phyloP scores from a whole-genome alignment of 1,140 invertebrate genomes.

The Papilio aristodemus region DNA sequence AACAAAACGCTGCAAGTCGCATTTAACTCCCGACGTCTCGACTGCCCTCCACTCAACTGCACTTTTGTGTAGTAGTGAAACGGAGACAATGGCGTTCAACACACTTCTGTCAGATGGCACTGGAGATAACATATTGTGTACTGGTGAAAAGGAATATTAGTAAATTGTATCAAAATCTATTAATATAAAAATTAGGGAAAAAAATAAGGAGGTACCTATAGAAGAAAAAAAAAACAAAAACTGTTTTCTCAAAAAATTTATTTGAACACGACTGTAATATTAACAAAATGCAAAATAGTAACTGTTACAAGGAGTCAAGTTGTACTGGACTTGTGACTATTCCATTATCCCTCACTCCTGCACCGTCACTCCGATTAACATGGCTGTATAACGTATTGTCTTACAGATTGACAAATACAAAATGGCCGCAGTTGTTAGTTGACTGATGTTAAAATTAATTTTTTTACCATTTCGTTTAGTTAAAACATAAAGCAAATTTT shows the following conservation, averaged over 20 bases:
- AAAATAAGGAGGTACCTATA: not conserved
- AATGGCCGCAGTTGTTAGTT: not conserved
- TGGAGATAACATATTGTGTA: no score
- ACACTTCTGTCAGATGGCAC: no score
- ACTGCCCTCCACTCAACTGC: no score
- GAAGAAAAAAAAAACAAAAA: slow-evolving; percentile 22
- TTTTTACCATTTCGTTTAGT: no score
- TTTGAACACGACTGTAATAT: slow-evolving; percentile 78
- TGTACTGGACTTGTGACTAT: slow-evolving; percentile 39
- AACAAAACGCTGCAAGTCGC: no score
- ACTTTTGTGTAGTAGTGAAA: no score
- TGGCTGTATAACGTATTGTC: not conserved
- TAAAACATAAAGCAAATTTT: not conserved
- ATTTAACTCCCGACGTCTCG: no score
- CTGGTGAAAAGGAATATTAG: no score
- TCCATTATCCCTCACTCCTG: slow-evolving; percentile 38
- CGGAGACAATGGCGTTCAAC: no score
- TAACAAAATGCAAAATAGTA: slow-evolving; percentile 80
- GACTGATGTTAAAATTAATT: not conserved
- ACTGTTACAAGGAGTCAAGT: slow-evolving; percentile 66
- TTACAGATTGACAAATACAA: not conserved
- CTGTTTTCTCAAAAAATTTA: slow-evolving; percentile 67
- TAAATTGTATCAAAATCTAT: no score
- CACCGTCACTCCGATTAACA: slow-evolving; percentile 4
- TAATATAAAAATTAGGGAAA: no score